Base-by-base conservation (phyloP, 64 coral and sea anemone genomes). In the Montipora sp. region DNA sequence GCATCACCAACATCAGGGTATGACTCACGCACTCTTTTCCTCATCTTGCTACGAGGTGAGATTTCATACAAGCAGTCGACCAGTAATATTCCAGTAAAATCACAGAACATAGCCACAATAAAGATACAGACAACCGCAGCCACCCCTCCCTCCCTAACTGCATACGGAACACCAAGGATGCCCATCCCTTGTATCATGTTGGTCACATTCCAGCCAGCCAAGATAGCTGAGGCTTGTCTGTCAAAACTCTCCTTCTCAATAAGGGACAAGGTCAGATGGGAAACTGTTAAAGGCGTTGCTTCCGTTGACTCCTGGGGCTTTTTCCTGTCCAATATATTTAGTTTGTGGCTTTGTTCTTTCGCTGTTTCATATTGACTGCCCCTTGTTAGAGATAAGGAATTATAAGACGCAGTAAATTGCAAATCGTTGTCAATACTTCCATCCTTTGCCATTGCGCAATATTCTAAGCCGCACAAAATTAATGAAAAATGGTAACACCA, bases 101-200 rank as follows among this genome's bases (percentile, higher is more conserved):
- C 92, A 92, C 95, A 97, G 23, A 97, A 91, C 75, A 97, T 45
- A 3, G 95, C 95, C 83, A 97, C 92, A 10, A 97, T 85, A 5
- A 97, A 97, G 79, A 97, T 97, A 57, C 95, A 94, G 8, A 81
- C 13, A 3, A 93, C 92, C 23, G 88, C 92, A 7, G 78, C 92
- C 65, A 94, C 59, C 24, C 95, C 95, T 27, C 95, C 95, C 72
- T 97, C 95, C 48, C 81, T 91, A 1, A 97, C 95, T n/a, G 92
- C 92, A 79, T 97, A 94, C 15, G 95, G 95, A 27, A 97, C 94
- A 19, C 95, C 95, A 59, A 97, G 89, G 16, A 97, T 97, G 48
- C 95, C 95, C 95, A 97, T 97, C 13, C 95, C 95, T 80, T 97
- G 95, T 15, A 97, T 97, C 1, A 97, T 78, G 24, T 97, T 97